phyloP scores from a whole-genome alignment of 1,140 invertebrate genomes.

The Drosophila ercepeae region DNA sequence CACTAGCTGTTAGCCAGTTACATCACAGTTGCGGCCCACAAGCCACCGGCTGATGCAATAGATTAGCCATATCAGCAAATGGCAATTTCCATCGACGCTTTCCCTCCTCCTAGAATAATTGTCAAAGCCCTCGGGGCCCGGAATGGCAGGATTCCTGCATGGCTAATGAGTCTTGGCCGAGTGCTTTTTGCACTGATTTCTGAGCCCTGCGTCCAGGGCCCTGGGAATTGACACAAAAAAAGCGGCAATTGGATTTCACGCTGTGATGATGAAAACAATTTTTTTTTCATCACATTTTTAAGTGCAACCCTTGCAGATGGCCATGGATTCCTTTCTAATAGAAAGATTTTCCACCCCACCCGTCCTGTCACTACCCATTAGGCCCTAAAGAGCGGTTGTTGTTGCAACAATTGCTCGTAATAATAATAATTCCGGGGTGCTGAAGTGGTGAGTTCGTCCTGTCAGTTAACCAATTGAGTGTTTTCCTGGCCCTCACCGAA shows the following conservation, averaged over 20 bases:
- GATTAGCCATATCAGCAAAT: slow-evolving; percentile 62
- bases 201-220: slow-evolving; percentile 14
- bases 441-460: slow-evolving; percentile 12
- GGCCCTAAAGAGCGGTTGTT: slow-evolving; percentile 17
- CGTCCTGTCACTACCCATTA: slow-evolving; percentile 8
- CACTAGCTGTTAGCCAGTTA: slow-evolving; percentile 23
- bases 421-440: slow-evolving; percentile 26
- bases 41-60: slow-evolving; percentile 50
- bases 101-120: slow-evolving; percentile 53
- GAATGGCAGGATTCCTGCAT: slow-evolving; percentile 19
- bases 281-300: slow-evolving; percentile 33
- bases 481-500: slow-evolving; percentile 24
- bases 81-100: slow-evolving; percentile 32
- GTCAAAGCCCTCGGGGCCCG: slow-evolving; percentile 26
- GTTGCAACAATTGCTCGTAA: slow-evolving; percentile 33
- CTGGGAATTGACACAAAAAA: slow-evolving; percentile 24
- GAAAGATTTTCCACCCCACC: neutral
- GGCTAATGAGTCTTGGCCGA: slow-evolving; percentile 46
- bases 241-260: slow-evolving; percentile 54
- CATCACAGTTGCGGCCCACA: slow-evolving; percentile 9
- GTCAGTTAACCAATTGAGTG: slow-evolving; percentile 34
- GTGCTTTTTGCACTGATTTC: slow-evolving; percentile 47
- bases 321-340: neutral
- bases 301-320: slow-evolving; percentile 50
- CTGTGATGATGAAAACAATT: slow-evolving; percentile 34